A percentile compares a stretch with the other conserved stretches of the same genome.
phyloP scores from a whole-genome alignment of 2,797 vertebrate species.

The Lepus oiostolus region DNA sequence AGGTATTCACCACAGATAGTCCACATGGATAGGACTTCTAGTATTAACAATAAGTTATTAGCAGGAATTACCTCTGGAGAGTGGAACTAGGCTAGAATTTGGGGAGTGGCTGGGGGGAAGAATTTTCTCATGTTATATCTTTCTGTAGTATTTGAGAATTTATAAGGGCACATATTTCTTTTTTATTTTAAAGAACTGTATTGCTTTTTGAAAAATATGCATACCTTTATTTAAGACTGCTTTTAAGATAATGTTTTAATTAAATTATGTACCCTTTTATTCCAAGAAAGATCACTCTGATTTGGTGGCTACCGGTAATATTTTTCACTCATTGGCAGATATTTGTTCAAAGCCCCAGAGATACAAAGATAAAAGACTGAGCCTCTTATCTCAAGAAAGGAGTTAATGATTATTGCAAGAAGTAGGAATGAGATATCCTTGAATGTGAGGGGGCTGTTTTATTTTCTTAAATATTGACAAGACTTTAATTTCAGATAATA shows the following conservation, averaged over 20 bases:
- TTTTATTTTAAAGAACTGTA: conserved; percentile 20
- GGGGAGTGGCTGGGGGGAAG: not conserved
- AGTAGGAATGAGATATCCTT: not conserved
- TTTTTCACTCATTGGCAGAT: conserved; percentile 7
- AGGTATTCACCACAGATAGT: not conserved
- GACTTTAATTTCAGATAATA: not conserved
- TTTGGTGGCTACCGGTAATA: not conserved
- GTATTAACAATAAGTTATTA: conserved; percentile 6
- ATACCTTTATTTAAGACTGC: conserved; percentile 6
- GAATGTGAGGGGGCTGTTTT: not conserved
- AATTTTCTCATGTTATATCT: not conserved
- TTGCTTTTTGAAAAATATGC: not conserved
- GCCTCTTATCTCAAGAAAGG: not conserved
- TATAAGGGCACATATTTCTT: not conserved
- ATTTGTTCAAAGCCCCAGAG: not conserved
- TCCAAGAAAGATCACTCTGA: not conserved
- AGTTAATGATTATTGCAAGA: not conserved
- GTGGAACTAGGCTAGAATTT: not conserved
- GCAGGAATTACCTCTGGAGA: not conserved
- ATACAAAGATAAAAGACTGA: not conserved
- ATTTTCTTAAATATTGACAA: conserved; percentile 33
- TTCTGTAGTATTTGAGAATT: conserved; percentile 10
- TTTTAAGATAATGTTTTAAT: conserved; percentile 38
- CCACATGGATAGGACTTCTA: not conserved
- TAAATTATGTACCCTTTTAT: not conserved